Evolutionary conservation across 2,797 vertebrate genomes (phyloP).

Genomic region (Onychomys torridus): DNA sequence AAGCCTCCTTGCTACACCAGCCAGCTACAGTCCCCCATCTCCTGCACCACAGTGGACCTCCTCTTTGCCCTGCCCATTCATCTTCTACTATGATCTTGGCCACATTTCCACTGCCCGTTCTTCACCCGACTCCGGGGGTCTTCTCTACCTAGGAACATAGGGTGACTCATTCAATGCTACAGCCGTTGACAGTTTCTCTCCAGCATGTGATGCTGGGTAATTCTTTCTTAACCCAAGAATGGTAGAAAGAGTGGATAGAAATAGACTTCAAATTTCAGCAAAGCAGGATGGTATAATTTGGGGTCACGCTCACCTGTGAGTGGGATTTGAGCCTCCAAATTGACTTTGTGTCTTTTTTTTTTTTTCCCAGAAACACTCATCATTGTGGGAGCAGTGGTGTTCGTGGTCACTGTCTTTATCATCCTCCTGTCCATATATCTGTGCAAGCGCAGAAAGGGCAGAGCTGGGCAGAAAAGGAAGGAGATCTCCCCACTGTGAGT

Average conservation of each 20-base stretch:
- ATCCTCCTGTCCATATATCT: conserved; percentile 86
- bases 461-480: conserved; percentile 62
- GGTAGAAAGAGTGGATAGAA: not conserved
- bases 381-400: conserved; percentile 83
- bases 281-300: not conserved
- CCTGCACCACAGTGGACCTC: not conserved
- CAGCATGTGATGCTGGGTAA: not conserved
- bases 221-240: conserved; percentile 33
- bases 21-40: not conserved
- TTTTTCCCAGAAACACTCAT: conserved; percentile 85
- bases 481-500: conserved; percentile 84
- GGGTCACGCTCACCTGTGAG: not conserved
- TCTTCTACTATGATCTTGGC: not conserved
- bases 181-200: not conserved
- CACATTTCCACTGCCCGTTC: not conserved
- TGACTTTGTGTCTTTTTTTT: conserved; percentile 46
- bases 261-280: not conserved
- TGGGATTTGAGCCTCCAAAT: not conserved
- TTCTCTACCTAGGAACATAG: not conserved
- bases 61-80: not conserved
- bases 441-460: conserved; percentile 86
- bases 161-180: not conserved
- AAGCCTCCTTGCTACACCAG: not conserved
- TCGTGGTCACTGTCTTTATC: conserved; percentile 85
- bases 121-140: not conserved